A percentile compares a stretch with the other conserved stretches of the same genome.
Evolutionary conservation across 2,797 vertebrate species (phyloP).

Genomic region (Syngnathus acus): DNA sequence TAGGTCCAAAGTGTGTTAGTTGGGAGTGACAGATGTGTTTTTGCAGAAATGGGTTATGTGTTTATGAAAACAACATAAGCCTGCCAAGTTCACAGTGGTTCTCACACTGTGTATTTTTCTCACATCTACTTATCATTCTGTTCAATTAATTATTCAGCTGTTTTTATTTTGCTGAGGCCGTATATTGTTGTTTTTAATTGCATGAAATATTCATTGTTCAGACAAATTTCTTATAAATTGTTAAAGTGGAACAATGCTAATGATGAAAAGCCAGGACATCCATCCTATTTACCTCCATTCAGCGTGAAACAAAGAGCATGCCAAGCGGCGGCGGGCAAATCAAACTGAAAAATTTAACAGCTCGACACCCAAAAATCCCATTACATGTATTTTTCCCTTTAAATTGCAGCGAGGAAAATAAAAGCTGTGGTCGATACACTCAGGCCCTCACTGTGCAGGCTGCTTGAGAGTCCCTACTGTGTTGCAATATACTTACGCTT

Average conservation of each 20-base stretch:
- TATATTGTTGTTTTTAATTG: constrained; percentile 80
- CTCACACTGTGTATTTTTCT: constrained; percentile 56
- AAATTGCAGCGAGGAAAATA: constrained; percentile 70
- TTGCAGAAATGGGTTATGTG: constrained; percentile 73
- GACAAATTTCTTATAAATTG: constrained; percentile 80
- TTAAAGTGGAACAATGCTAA: constrained; percentile 80
- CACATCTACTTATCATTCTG: constrained; percentile 75
- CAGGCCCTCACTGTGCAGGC: constrained; percentile 54
- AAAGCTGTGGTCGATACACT: constrained; percentile 65
- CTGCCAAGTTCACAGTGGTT: constrained; percentile 63
- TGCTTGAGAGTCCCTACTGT: constrained; percentile 61
- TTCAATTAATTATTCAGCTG: constrained; percentile 80
- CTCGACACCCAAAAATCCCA: constrained; percentile 72
- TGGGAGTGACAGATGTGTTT: constrained; percentile 70
- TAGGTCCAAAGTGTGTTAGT: constrained; percentile 51
- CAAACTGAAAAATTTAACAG: constrained; percentile 80
- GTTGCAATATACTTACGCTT: constrained; percentile 51
- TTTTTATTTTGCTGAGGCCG: constrained; percentile 72
- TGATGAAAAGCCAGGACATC: constrained; percentile 75
- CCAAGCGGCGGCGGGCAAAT: constrained; percentile 61
- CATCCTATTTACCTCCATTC: constrained; percentile 74
- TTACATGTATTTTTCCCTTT: constrained; percentile 79
- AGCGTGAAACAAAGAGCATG: constrained; percentile 62
- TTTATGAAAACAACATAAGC: constrained; percentile 67
- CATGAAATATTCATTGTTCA: constrained; percentile 75